These are phyloP conservation scores for Dermatophagoides farinae DNA, from an alignment of 1,140 invertebrate genomes.

Conservation along the genomic window DNA sequence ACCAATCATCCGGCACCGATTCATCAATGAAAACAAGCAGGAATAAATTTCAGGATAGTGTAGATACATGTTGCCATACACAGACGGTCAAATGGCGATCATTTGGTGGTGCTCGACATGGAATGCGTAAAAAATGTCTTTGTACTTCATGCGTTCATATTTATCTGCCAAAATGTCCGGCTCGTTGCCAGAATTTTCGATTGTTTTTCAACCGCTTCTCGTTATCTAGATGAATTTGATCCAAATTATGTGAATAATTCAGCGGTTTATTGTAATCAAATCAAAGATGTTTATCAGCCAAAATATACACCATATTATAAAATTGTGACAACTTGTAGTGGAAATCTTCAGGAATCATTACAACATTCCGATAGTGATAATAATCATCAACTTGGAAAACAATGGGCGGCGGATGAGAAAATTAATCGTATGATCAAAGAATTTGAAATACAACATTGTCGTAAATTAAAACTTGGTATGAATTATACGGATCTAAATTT, in stretches of 20 bases:
- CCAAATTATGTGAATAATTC: conserved; percentile 7
- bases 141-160: conserved; percentile 11
- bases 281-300: conserved; percentile 9
- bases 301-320: conserved; percentile 14
- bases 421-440: conserved; percentile 18
- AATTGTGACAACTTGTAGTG: conserved; percentile 10
- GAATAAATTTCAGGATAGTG: neutral
- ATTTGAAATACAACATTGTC: conserved; percentile 16
- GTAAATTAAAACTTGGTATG: conserved; percentile 15
- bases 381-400: neutral
- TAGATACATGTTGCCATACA: conserved; percentile 13
- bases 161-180: conserved; percentile 9
- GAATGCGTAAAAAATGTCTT: conserved; percentile 11
- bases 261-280: conserved; percentile 11
- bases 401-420: conserved; percentile 14
- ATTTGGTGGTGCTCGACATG: neutral
- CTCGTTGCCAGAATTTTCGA: conserved; percentile 9
- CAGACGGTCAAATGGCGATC: conserved; percentile 12
- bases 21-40: neutral
- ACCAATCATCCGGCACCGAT: neutral
- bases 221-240: conserved; percentile 10
- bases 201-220: conserved; percentile 10
- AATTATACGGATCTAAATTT: conserved; percentile 20
- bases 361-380: neutral
- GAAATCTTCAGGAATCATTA: neutral